Conservation (phyloP, 2,888 invertebrate species). For the Geotrupes spiniger region DNA sequence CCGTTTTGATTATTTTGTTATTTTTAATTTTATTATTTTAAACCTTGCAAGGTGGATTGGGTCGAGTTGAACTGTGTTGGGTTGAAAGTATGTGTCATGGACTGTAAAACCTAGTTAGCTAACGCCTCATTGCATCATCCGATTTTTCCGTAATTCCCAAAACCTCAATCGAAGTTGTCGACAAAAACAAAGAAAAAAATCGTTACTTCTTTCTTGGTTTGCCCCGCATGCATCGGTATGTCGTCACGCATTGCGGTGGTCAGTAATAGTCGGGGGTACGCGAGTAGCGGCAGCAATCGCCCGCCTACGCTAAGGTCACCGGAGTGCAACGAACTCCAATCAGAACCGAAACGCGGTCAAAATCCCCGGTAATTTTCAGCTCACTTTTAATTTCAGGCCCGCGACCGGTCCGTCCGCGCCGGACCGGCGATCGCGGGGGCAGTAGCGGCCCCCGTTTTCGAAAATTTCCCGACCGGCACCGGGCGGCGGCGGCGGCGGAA, state of each 20-base stretch:
- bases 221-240: neutral
- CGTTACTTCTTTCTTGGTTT: neutral
- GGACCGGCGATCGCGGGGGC: neutral
- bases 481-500: neutral
- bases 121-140: too few relatives aligned
- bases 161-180: too few relatives aligned
- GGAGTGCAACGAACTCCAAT: conserved; percentile 33
- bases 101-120: too few relatives aligned
- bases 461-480: too few relatives aligned
- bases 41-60: too few relatives aligned
- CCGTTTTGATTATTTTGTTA: too few relatives aligned
- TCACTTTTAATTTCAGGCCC: conserved; percentile 27
- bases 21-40: too few relatives aligned
- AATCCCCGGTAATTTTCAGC: conserved; percentile 26
- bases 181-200: too few relatives aligned
- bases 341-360: conserved; percentile 27
- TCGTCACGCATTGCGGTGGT: conserved; percentile 14
- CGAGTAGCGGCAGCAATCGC: conserved; percentile 14
- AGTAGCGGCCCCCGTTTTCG: neutral
- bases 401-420: neutral
- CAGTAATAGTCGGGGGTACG: conserved; percentile 10
- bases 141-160: too few relatives aligned
- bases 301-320: conserved; percentile 36
- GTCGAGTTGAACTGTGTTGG: too few relatives aligned
- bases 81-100: too few relatives aligned